These are phyloP conservation scores for Thinocorus orbignyianus DNA, from an alignment of 2,113 vertebrate genomes.

Conservation along the genomic window DNA sequence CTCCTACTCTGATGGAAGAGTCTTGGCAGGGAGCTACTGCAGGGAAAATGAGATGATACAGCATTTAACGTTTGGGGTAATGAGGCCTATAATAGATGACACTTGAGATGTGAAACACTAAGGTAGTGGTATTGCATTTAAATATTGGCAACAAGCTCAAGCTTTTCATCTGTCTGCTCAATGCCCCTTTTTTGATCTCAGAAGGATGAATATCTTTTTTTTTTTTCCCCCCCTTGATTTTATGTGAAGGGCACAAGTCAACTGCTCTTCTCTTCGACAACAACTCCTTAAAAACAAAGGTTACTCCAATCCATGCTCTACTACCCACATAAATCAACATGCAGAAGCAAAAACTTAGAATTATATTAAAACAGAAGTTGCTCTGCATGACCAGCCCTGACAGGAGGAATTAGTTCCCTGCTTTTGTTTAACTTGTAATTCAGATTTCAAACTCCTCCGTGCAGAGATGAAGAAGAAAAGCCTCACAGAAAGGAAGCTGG, in stretches of 20 bases:
- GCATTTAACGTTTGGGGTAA: conserved; percentile 68
- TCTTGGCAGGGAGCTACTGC: conserved; percentile 47
- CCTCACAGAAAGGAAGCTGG: neutral
- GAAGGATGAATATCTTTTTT: neutral
- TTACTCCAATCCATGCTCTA: neutral
- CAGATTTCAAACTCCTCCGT: neutral
- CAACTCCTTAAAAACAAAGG: neutral
- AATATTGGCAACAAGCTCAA: conserved; percentile 68
- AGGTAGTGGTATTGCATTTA: conserved; percentile 66
- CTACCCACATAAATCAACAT: neutral
- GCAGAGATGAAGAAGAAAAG: conserved; percentile 29
- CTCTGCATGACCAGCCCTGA: conserved; percentile 22
- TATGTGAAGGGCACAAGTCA: neutral
- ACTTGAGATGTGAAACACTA: conserved; percentile 67
- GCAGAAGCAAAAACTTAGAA: neutral
- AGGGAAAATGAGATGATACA: conserved; percentile 54
- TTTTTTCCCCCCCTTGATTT: conserved; percentile 6
- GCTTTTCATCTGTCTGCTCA: conserved; percentile 18
- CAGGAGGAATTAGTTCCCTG: conserved; percentile 4
- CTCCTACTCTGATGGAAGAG: conserved; percentile 21
- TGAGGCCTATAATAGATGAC: conserved; percentile 73
- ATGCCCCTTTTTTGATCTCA: neutral
- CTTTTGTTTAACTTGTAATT: conserved; percentile 38
- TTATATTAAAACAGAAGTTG: neutral
- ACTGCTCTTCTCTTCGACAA: neutral